Evolutionary conservation across 2,888 invertebrate species (phyloP), one percentile per base, ranked within the genome.

Genomic region (Pristionchus maxplancki): DNA sequence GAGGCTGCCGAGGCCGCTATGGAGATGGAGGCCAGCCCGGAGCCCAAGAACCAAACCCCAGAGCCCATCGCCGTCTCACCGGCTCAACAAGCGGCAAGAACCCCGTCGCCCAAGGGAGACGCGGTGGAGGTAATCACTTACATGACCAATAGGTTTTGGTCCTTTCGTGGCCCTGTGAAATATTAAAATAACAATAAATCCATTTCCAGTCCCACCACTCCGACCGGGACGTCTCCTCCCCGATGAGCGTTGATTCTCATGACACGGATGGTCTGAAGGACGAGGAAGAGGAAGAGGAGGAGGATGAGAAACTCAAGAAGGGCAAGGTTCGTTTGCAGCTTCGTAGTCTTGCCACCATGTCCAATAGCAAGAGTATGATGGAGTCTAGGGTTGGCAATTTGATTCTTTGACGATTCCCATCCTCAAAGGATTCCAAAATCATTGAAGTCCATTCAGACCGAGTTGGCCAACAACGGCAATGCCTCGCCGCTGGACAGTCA

Each of bases 231-330:
- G 50, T 58, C 48, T 34, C 44, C 20, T 87, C 86, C 5, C 86
- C 86, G 20, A 85, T 85, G 85, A 85, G 85, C 31, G 85, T 85
- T 6, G 58, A 40, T 6, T 64, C 62, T 0, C 37, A 62, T 85
- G 85, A 28, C 9, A 85, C 85, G 28, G 85, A 85, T 28, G 85
- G 85, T 20, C 37, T 85, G 62, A 85, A 85, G 85, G 85, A 85
- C 9, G 85, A 85, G 31, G 85, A 85, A 64, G 64, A 85, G 40
- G 85, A 85, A 34, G 62, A 85, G 8, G 78, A 78, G 44, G 81
- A 81, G 48, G 78, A 78, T 40, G 50, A 81, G 53, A 53, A 50
- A 17, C 20, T n/a, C 8, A 83, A 83, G 50, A 50, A 53, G 53
- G 44, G 24, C 11, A 83, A 50, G 82, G 82, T 83, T 28, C 48